These are phyloP conservation scores for Cabera pusaria DNA, from an alignment of 2,888 invertebrate genomes.

Conservation along the genomic window DNA sequence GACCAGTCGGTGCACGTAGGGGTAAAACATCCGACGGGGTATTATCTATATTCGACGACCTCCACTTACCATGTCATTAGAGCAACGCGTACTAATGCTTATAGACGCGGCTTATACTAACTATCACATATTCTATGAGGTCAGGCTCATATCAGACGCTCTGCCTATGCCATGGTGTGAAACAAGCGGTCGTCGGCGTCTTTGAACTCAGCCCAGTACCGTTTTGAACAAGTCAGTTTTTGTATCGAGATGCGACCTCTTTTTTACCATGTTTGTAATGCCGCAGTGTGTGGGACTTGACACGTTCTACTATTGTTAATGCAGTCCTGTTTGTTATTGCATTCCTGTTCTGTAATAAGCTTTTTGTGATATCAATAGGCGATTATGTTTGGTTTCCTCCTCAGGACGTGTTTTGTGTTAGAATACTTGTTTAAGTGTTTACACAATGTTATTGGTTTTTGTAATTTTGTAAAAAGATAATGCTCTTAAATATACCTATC, in stretches of 20 bases:
- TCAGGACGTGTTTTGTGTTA: slow-evolving; percentile 19
- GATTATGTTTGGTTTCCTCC: slow-evolving; percentile 42
- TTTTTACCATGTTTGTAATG: slow-evolving; percentile 81
- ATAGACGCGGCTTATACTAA: too few species aligned
- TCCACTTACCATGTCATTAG: too few species aligned
- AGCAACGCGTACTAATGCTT: too few species aligned
- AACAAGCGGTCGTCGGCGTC: slow-evolving; percentile 63
- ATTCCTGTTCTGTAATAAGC: slow-evolving; percentile 41
- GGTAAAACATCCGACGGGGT: too few species aligned
- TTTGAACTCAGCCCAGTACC: slow-evolving; percentile 74
- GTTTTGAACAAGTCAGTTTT: slow-evolving; percentile 72
- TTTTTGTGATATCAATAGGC: slow-evolving; percentile 30
- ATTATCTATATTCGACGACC: too few species aligned
- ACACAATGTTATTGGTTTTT: slow-evolving; percentile 6
- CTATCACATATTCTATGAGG: slow-evolving; percentile 12
- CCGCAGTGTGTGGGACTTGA: slow-evolving; percentile 80
- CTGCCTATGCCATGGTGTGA: slow-evolving; percentile 76
- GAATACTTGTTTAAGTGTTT: slow-evolving; percentile 7
- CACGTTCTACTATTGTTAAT: slow-evolving; percentile 76
- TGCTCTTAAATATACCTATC: too few species aligned
- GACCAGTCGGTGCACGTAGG: too few species aligned
- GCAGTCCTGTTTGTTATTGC: slow-evolving; percentile 72
- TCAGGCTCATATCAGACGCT: slow-evolving; percentile 49
- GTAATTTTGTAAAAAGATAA: too few species aligned
- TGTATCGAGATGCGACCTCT: slow-evolving; percentile 70